phyloP scores from a whole-genome alignment of 2,113 vertebrate genomes.

The Chaetorhynchus papuensis region DNA sequence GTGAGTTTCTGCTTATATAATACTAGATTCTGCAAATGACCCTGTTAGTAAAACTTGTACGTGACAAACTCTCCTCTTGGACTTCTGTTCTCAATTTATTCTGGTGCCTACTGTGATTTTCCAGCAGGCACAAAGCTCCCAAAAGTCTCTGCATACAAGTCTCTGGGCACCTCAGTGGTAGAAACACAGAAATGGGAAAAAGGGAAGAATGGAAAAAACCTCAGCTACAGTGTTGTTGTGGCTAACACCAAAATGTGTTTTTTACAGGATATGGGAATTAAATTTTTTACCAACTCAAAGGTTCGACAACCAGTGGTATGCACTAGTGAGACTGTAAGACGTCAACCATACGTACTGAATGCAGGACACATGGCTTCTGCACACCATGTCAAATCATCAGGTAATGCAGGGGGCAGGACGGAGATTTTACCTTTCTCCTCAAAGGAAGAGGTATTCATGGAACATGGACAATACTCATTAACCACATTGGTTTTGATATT shows the following conservation, averaged over 20 bases:
- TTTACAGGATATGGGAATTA: conserved; percentile 61
- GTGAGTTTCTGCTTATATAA: background rate
- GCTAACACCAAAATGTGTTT: background rate
- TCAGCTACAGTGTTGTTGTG: background rate
- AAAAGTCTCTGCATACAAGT: background rate
- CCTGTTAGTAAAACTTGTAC: background rate
- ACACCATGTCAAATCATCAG: background rate
- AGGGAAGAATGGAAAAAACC: background rate
- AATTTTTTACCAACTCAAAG: conserved; percentile 62
- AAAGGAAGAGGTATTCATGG: background rate
- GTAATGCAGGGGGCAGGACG: background rate
- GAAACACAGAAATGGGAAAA: background rate
- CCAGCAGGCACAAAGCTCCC: background rate
- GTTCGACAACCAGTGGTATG: conserved; percentile 54
- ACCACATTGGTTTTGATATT: background rate
- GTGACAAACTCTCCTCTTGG: background rate
- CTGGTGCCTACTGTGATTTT: background rate
- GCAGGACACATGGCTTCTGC: background rate
- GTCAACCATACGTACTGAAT: background rate
- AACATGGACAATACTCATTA: background rate
- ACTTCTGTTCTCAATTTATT: background rate
- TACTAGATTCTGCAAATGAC: background rate
- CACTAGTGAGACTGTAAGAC: background rate
- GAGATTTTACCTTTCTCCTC: background rate
- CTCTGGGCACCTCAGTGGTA: background rate